Evolutionary conservation across 1,140 invertebrate species (phyloP), one percentile per base, ranked within the genome.

Genomic region (Drosophila kohkoa): DNA sequence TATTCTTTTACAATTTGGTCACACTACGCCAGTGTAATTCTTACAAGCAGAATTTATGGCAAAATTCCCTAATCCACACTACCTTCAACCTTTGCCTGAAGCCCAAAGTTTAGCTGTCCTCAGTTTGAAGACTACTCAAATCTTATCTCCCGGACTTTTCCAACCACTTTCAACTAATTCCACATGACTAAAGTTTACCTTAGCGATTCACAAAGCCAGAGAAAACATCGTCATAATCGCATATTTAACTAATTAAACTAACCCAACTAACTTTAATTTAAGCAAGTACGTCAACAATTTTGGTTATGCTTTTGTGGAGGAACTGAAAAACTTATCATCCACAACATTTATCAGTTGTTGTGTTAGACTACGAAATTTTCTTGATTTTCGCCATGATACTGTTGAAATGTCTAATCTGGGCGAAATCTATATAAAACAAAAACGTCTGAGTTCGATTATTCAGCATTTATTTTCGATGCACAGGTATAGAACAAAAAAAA

Each of bases 401-500:
- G 48, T 32, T 8, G 15, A 28, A 13, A 41, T 52, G 5, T 8
- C 5, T 13, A 32, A 43, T 43, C 41, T 13, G 0, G 35, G 0
- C 0, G 41, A 5, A 60, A 63, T 41, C 60, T 52, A 20, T 63
- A 57, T 55, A 62, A 6, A 25, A 4, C 1, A 20, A 25, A 1
- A 30, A 6, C 30, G 35, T 10, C 35, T 38, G 15, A 1, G 8
- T 45, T 51, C 35, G 16, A 59, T 67, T 73, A 59, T 41, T 65
- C 69, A 65, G 69, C 52, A 66, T 15, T 49, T 25, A 38, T 66
- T 43, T 52, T 30, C n/a, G 2, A 32, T 28, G 1, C 46, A 49
- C 16, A 59, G 11, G 43, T 5, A 10, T 16, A 3, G 8, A 1
- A 10, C 3, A 20, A 38, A 7, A 38, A 38, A 7, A 38, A 38